Base-by-base conservation (phyloP, 2,113 vertebrate genomes). In the Coturnix japonica region DNA sequence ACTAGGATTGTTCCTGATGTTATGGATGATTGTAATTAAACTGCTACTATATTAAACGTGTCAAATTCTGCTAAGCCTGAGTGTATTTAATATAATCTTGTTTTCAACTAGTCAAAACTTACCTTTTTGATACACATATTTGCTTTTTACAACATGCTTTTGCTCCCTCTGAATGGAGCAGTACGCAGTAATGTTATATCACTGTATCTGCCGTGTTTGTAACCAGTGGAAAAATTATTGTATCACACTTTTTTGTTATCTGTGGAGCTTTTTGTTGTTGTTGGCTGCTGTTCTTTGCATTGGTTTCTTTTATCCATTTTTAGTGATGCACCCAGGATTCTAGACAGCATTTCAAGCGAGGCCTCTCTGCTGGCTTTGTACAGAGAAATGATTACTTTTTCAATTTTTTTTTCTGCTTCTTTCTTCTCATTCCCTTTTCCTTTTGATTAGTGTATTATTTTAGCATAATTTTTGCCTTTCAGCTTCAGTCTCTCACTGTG, bases 401-500 rank as follows among this genome's bases (percentile, higher is more conserved):
- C 94, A 72, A 3, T 20, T 80, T 89, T 69, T 69, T 37, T 35
- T 35, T 69, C 64, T 30, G 84, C 86, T 82, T 79, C 78, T 95
- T 95, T 75, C 83, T 78, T 94, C 94, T 93, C 46, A 22, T 89
- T 96, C 94, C 76, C 84, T 93, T 94, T 96, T 93, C 66, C 81
- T 96, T 95, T 95, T 96, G 94, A 96, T 96, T 95, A 96, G 83
- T 91, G 86, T 94, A 95, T 96, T 96, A 96, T 93, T 96, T 96
- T 94, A 96, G 94, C 96, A 96, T 96, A 94, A 93, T 96, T 95
- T 96, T 96, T 96, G 92, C 91, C 87, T 96, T 95, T 95, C 96
- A 95, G 84, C 39, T 20, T 94, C 89, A 81, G 81, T 70, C 81
- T 95, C 94, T 96, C 74, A 93, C 96, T 96, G 95, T 88, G 96